phyloP scores from a whole-genome alignment of 35 echinoderm and acorn worm genomes.

The Acanthaster planci region DNA sequence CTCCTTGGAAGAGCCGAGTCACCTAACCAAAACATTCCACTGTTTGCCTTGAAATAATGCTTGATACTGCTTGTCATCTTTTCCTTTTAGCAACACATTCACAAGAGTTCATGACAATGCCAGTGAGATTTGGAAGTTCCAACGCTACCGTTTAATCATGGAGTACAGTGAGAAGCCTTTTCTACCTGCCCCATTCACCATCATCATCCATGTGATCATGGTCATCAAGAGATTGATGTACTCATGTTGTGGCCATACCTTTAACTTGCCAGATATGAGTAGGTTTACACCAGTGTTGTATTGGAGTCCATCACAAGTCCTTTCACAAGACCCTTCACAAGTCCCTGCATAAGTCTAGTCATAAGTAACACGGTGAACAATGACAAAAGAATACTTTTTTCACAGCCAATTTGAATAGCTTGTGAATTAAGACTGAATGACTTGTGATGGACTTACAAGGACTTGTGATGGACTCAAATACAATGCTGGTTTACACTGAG shows the following conservation, averaged over 20 bases:
- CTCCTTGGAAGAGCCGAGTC: too few species aligned
- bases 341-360: too few species aligned
- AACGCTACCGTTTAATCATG: conserved; percentile 83
- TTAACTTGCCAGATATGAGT: conserved; percentile 42
- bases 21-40: too few species aligned
- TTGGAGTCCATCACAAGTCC: too few species aligned
- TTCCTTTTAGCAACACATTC: conserved; percentile 72
- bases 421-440: too few species aligned
- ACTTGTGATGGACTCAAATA: too few species aligned
- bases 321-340: too few species aligned
- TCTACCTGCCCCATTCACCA: conserved; percentile 84
- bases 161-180: conserved; percentile 83
- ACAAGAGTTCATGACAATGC: conserved; percentile 84
- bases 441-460: too few species aligned
- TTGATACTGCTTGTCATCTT: background rate
- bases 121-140: conserved; percentile 92
- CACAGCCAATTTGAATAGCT: too few species aligned
- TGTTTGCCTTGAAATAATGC: too few species aligned
- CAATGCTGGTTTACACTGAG: background rate
- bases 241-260: conserved; percentile 40
- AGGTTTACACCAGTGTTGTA: background rate
- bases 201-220: conserved; percentile 68
- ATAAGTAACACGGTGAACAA: too few species aligned
- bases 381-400: too few species aligned
- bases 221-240: conserved; percentile 56